Percentiles rank a stretch among this genome's conserved stretches.
phyloP scores from a whole-genome alignment of 2,888 invertebrate genomes.

The Biston stratarius region DNA sequence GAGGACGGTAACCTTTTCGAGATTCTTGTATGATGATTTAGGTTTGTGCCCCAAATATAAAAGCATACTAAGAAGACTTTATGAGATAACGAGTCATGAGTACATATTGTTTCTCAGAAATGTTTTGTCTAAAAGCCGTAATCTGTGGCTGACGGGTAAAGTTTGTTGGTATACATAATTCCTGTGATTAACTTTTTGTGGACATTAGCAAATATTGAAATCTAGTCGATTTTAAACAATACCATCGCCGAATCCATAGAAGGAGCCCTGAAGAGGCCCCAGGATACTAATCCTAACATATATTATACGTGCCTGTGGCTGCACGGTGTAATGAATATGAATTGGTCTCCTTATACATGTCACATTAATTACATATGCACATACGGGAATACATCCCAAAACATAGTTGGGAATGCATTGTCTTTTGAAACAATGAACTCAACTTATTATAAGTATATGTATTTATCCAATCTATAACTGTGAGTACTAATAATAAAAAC shows the following conservation, averaged over 20 bases:
- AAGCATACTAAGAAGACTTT: too few species aligned
- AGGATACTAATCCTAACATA: constrained; percentile 58
- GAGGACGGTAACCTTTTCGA: too few species aligned
- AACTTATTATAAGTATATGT: constrained; percentile 11
- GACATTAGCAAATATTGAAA: not conserved
- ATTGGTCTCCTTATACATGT: constrained; percentile 56
- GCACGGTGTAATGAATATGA: constrained; percentile 57
- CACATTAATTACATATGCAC: constrained; percentile 65
- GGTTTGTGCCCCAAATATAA: too few species aligned
- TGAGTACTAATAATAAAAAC: not conserved
- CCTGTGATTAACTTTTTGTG: too few species aligned
- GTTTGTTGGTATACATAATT: too few species aligned
- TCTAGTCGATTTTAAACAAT: constrained; percentile 2
- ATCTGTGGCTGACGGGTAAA: too few species aligned
- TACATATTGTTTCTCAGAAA: too few species aligned
- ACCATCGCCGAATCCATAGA: constrained; percentile 45
- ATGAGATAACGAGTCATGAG: too few species aligned
- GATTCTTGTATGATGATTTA: too few species aligned
- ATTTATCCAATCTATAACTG: constrained; percentile 6
- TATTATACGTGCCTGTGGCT: constrained; percentile 50
- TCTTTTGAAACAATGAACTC: constrained; percentile 45
- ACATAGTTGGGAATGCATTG: constrained; percentile 57
- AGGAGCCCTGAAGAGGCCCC: constrained; percentile 51
- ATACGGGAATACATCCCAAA: constrained; percentile 65
- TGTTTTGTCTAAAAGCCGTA: too few species aligned